Base-by-base conservation (phyloP, 2,797 vertebrate species). In the Rhincodon typus region DNA sequence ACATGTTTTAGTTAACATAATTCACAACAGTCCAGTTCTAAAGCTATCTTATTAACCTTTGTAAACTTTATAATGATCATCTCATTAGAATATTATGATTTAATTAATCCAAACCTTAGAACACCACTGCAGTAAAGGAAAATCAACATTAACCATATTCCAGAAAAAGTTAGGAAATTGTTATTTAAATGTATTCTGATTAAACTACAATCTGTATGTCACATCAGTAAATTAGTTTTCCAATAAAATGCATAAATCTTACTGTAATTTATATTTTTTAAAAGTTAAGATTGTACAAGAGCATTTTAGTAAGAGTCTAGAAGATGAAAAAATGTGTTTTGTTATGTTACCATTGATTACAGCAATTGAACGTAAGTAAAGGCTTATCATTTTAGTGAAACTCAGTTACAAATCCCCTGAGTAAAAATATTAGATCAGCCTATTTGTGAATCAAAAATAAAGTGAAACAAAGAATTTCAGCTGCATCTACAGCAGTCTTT, bases 401-500 rank as follows among this genome's bases (percentile, higher is more conserved):
- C 74, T 95, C 3, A 95, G 70, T 95, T 77, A 74, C 69, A 77
- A 77, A 74, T 77, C 94, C 77, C 94, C 69, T 0, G 70, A 95
- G 46, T 95, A 95, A 95, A 77, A 46, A 34, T 72, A 77, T 95
- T 74, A 95, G 15, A 74, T 95, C 70, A 57, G 27, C 70, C 27
- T 77, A 77, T 95, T n/a, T 95, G 70, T n/a, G 30, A 95, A 77
- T 50, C 94, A 95, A 77, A 94, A 95, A 94, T 53, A 57, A 95
- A 95, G 74, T 77, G 94, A 77, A 95, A 95, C 94, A 72, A 57
- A 77, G 50, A 74, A 72, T 72, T 67, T 95, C 46, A 13, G 53
- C 69, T 95, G 74, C 42, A 77, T 77, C 70, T 82, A n/a, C 50
- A 69, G 96, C 96, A 97, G 96, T 87, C 96, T 96, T 96, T 96